These are phyloP conservation scores for Limnephilus rhombicus DNA, from an alignment of 2,888 invertebrate species.

Conservation along the genomic window DNA sequence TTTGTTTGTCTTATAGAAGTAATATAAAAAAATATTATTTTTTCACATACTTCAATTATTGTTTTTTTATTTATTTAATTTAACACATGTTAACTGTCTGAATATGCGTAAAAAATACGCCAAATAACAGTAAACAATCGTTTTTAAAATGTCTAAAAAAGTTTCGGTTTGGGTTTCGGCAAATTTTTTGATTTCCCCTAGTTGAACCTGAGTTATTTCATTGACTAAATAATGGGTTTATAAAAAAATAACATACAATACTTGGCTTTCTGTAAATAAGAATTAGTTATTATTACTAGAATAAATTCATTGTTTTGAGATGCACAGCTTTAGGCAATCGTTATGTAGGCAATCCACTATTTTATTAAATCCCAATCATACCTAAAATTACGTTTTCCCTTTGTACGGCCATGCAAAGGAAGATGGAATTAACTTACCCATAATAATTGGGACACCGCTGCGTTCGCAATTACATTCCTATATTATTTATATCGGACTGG, in stretches of 20 bases:
- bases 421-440: neutral
- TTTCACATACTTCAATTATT: no score
- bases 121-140: no score
- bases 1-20: no score
- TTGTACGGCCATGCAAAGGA: neutral
- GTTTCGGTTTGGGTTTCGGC: no score
- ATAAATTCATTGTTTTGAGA: neutral
- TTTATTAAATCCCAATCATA: neutral
- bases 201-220: neutral
- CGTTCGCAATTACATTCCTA: conserved; percentile 8
- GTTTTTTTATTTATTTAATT: no score
- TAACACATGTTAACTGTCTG: no score
- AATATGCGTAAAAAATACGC: no score
- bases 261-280: neutral
- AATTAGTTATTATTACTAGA: neutral
- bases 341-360: neutral
- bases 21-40: no score
- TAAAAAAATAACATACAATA: neutral
- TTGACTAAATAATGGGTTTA: neutral
- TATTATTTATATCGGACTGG: neutral
- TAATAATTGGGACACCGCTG: conserved; percentile 27
- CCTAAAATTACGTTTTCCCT: neutral
- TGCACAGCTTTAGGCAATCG: neutral
- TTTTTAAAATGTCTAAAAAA: no score
- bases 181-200: neutral